Evolutionary conservation across 2,797 vertebrate genomes (phyloP).

Genomic region (Ispidina lecontei): DNA sequence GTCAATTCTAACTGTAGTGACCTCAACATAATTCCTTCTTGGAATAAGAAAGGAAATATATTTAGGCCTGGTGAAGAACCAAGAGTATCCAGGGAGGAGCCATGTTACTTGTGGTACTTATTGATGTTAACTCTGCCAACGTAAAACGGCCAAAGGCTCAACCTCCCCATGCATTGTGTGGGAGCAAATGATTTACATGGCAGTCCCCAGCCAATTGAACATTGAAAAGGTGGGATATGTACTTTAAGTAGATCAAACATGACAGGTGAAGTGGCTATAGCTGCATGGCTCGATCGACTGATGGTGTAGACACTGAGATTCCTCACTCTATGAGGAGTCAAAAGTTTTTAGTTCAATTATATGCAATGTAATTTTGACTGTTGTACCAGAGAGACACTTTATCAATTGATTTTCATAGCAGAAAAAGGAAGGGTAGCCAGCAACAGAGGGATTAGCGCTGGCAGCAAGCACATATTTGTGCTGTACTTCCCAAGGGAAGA

Average conservation of each 20-base stretch:
- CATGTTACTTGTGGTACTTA: neutral
- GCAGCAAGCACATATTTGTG: neutral
- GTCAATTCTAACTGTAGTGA: neutral
- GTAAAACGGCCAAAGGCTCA: neutral
- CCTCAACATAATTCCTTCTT: neutral
- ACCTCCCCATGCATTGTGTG: fast-evolving
- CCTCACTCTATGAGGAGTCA: neutral
- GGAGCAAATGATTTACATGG: neutral
- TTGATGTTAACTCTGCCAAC: neutral
- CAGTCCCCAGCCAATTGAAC: neutral
- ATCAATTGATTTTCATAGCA: neutral
- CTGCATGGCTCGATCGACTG: neutral
- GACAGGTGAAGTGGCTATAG: neutral
- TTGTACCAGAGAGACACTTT: neutral
- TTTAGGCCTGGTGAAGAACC: neutral
- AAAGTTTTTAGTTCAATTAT: neutral
- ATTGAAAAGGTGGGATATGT: neutral
- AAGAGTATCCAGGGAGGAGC: neutral
- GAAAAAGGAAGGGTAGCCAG: neutral
- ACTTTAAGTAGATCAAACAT: neutral
- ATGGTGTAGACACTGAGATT: neutral
- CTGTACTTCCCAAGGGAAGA: neutral
- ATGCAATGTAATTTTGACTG: neutral
- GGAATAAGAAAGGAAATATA: neutral
- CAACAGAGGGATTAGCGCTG: neutral